These are phyloP conservation scores for Cydia fagiglandana DNA, from an alignment of 1,140 invertebrate species.

Conservation along the genomic window DNA sequence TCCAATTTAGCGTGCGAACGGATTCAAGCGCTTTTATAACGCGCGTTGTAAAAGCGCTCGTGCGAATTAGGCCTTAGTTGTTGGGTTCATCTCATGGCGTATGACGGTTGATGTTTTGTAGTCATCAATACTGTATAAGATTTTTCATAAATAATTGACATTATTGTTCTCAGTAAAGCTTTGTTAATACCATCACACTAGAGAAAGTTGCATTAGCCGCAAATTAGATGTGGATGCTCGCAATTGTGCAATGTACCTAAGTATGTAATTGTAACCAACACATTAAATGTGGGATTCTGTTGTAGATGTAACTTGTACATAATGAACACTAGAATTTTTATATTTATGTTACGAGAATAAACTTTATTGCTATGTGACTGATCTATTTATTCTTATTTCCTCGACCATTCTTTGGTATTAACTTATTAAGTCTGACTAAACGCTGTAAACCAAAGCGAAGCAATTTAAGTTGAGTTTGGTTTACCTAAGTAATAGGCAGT, in stretches of 20 bases:
- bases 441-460: no score
- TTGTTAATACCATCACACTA: slow-evolving; percentile 10
- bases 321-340: slow-evolving; percentile 13
- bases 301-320: slow-evolving; percentile 20
- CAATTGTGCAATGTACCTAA: neutral
- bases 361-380: slow-evolving; percentile 8
- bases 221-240: neutral
- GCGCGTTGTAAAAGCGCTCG: no score
- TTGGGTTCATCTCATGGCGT: neutral
- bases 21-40: no score
- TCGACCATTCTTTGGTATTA: neutral
- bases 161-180: neutral
- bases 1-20: no score
- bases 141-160: neutral
- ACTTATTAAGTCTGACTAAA: no score
- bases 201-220: neutral
- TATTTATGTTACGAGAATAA: slow-evolving; percentile 28
- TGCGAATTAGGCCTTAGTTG: no score
- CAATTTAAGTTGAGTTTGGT: no score
- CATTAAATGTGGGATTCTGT: slow-evolving; percentile 25
- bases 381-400: neutral
- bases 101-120: neutral
- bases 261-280: slow-evolving; percentile 1
- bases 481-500: no score
- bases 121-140: neutral